A percentile compares a stretch with the other conserved stretches of the same genome.
Conservation (phyloP, 2,888 invertebrate species). For the Ophraella communa region DNA sequence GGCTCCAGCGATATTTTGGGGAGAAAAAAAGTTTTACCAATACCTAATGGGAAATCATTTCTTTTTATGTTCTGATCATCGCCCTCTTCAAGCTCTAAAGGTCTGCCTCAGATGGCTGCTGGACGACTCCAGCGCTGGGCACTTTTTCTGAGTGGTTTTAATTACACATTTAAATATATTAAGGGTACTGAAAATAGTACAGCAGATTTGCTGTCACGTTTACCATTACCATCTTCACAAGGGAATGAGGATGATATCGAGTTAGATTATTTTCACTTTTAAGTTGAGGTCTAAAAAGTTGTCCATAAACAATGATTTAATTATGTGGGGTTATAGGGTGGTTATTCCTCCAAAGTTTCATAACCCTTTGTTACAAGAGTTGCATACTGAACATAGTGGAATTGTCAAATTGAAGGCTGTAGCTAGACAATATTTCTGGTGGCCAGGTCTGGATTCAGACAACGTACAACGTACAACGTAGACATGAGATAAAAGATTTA, state of each 20-base stretch:
- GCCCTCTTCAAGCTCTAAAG: conserved; percentile 17
- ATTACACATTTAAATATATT: conserved; percentile 15
- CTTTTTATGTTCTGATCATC: conserved; percentile 13
- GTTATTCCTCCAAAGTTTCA: conserved; percentile 39
- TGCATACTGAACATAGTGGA: conserved; percentile 42
- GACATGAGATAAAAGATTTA: too few relatives aligned
- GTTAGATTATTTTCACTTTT: conserved; percentile 5
- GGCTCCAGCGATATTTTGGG: conserved; percentile 11
- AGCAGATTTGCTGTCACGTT: conserved; percentile 15
- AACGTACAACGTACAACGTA: too few relatives aligned
- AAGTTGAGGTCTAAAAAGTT: conserved; percentile 23
- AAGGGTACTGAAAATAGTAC: conserved; percentile 12
- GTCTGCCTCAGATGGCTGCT: conserved; percentile 23
- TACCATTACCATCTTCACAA: too few relatives aligned
- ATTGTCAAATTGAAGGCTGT: conserved; percentile 42
- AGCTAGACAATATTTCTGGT: conserved; percentile 42
- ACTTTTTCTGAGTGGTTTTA: conserved; percentile 18
- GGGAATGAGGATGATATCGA: background rate
- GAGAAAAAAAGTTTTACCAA: conserved; percentile 17
- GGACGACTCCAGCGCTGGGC: conserved; percentile 23
- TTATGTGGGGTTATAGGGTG: conserved; percentile 43
- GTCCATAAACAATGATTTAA: conserved; percentile 28
- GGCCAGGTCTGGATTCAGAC: conserved; percentile 40
- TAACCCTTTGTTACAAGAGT: conserved; percentile 34
- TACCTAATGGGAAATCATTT: conserved; percentile 21